Percentiles rank a stretch among this genome's conserved stretches.
These are phyloP conservation scores for Tiliqua scincoides DNA, from an alignment of 2,113 vertebrate species.

Conservation along the genomic window DNA sequence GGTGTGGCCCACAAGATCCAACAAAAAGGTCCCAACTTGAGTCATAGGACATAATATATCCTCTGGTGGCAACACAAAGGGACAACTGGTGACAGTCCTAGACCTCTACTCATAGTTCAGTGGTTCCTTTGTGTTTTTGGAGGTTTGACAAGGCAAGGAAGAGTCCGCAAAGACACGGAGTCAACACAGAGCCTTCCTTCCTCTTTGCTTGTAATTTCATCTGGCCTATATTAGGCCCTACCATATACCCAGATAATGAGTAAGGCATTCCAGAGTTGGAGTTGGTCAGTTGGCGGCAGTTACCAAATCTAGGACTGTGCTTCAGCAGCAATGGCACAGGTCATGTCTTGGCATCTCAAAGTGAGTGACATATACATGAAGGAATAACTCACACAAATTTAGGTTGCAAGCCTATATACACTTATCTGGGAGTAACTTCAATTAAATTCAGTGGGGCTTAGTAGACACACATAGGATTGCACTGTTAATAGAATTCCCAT, in stretches of 20 bases:
- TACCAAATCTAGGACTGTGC: not conserved
- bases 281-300: not conserved
- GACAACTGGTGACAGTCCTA: not conserved
- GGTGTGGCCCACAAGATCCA: not conserved
- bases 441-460: too few relatives aligned
- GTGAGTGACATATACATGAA: too few relatives aligned
- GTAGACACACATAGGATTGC: too few relatives aligned
- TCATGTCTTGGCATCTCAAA: too few relatives aligned
- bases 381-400: too few relatives aligned
- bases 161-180: not conserved
- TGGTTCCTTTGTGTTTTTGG: not conserved
- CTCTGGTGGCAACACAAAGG: not conserved
- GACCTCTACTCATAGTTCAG: not conserved
- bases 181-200: not conserved
- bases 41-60: not conserved
- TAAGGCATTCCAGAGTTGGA: not conserved
- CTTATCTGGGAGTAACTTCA: too few relatives aligned
- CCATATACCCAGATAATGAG: not conserved
- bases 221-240: not conserved
- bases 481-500: too few relatives aligned
- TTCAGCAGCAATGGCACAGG: not conserved
- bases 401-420: too few relatives aligned
- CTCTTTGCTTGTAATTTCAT: not conserved
- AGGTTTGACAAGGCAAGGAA: not conserved
- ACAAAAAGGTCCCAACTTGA: not conserved